Evolutionary conservation across 1,140 invertebrate species (phyloP), one percentile per base, ranked within the genome.

Genomic region (Ptiloglossa arizonensis): DNA sequence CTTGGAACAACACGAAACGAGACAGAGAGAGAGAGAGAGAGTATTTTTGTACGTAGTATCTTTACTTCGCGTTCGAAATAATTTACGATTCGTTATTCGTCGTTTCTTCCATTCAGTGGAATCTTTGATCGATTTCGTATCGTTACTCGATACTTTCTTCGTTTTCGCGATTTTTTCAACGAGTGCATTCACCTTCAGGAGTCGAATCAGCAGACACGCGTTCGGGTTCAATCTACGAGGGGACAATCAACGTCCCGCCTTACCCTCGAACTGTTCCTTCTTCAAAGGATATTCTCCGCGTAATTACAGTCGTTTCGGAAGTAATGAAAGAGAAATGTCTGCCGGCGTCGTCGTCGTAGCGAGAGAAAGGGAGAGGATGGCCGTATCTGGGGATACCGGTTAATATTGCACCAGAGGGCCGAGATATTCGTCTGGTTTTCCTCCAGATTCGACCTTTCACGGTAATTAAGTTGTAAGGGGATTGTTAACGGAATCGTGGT

Each of bases 271-370:
- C 32, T 32, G 11, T 62, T 62, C 24, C 22, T 29, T 29, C 22
- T 19, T 22, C 38, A 13, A 22, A 41, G 48, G 48, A 66, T 54
- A 68, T 75, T 71, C 15, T 19, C 29, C 62, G 75, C 27, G 70
- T 83, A 83, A 83, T 83, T 64, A 83, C 38, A 17, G 41, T 15
- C 35, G 57, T 80, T 83, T 80, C 48, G 48, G 68, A 46, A 50
- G 44, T 85, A 85, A 85, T 54, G 67, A 85, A 54, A 72, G 70
- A 80, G 72, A 76, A 84, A 80, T 66, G 56, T 76, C 35, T 46
- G 27, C 5, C n/a, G 70, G 24, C n/a, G 44, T 50, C 59, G 54
- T 50, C 59, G 54, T 24, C 59, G 22, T 29, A 15, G 11, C 50
- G 13, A 41, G 73, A 27, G 72, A 71, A 77, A 75, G 46, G 35